Evolutionary conservation across 2,113 vertebrate genomes (phyloP), one percentile per base, ranked within the genome.

Genomic region (Cyprinodon variegatus): DNA sequence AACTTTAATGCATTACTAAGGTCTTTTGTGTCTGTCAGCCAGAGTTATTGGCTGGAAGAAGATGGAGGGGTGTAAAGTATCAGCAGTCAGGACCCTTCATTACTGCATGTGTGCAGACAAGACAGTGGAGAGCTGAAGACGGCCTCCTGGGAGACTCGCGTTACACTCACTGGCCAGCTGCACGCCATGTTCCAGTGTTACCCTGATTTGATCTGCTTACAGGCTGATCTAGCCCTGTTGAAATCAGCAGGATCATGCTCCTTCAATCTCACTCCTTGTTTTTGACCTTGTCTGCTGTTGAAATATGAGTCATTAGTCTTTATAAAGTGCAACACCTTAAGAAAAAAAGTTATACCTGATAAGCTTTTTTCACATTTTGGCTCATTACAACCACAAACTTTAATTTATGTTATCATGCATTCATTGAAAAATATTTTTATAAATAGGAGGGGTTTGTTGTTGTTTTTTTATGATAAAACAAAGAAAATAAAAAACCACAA

Each of bases 141-240:
- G 4, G 85, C 64, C 91, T 80, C 71, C 46, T 17, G 87, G 82
- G 86, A 85, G 77, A 75, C 46, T 90, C 84, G 36, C 60, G 61
- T 89, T 89, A 83, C 86, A 12, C 72, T 29, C 50, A 40, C 66
- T 70, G 59, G 75, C 43, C 70, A 61, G 15, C 74, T 20, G 20
- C 77, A 61, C 57, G 63, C 72, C 46, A 37, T 20, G 50, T 57
- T 15, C 50, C 14, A n/a, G 41, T 81, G 68, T 70, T 70, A 65
- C 43, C 40, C 76, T 65, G 65, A 46, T 72, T 57, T 81, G 71
- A 10, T 67, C 61, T 84, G 59, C 43, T 77, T 64, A 59, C 71
- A 29, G 68, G 83, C 66, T 71, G 68, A 77, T 64, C 67, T 0
- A 39, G 37, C 65, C 75, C 38, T 53, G 39, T 76, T 79, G 1